Percentiles rank a stretch among this genome's conserved stretches.
Conservation (phyloP, 2,797 vertebrate genomes). For the Selene dorsalis region DNA sequence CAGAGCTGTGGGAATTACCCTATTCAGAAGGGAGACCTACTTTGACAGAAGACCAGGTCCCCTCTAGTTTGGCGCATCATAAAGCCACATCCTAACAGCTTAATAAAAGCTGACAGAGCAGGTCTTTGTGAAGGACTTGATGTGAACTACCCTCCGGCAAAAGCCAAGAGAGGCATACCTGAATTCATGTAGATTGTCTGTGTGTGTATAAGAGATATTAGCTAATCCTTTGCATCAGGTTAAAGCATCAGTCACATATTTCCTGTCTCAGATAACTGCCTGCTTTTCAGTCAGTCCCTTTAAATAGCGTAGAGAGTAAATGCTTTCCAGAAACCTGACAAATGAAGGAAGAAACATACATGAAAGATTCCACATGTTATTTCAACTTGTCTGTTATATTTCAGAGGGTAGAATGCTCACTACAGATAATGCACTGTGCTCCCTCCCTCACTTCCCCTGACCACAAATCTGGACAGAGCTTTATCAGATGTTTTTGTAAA, state of each 20-base stretch:
- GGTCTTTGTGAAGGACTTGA: neutral
- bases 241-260: constrained; percentile 17
- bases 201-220: constrained; percentile 2
- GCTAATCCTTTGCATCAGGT: constrained; percentile 2
- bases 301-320: neutral
- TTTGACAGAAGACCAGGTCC: neutral
- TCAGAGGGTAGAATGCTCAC: constrained; percentile 2
- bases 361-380: neutral
- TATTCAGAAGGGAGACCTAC: neutral
- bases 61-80: neutral
- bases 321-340: constrained; percentile 21
- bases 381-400: neutral
- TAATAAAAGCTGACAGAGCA: constrained; percentile 13
- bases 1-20: neutral
- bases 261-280: neutral
- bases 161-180: neutral
- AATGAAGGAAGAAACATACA: neutral
- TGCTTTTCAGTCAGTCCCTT: constrained; percentile 1
- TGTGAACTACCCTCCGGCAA: constrained; percentile 6
- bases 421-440: neutral
- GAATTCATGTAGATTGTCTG: neutral
- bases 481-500: constrained; percentile 37
- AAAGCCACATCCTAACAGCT: neutral
- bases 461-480: constrained; percentile 18
- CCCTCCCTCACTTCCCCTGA: neutral